These are phyloP conservation scores for Fulmarus glacialis DNA, from an alignment of 2,113 vertebrate species.

Conservation along the genomic window DNA sequence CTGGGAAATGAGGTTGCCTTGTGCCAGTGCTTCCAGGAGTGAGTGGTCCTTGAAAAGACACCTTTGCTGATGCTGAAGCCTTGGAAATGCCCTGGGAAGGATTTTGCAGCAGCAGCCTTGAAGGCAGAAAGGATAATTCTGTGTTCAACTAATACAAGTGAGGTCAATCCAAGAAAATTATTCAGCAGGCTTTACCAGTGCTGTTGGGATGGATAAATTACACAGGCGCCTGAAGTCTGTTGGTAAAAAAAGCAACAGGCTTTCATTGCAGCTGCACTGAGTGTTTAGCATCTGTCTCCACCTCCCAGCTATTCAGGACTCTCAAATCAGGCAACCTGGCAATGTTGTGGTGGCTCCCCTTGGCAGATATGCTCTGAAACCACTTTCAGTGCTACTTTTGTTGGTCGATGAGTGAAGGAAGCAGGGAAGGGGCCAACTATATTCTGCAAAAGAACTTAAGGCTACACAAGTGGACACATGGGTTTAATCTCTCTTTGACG, in stretches of 20 bases:
- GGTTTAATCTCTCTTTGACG: neutral
- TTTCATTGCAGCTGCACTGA: neutral
- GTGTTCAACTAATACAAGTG: neutral
- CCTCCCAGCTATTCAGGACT: neutral
- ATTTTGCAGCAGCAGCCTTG: neutral
- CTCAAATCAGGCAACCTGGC: neutral
- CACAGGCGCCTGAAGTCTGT: neutral
- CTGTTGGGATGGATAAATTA: neutral
- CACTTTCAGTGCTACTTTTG: neutral
- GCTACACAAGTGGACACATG: neutral
- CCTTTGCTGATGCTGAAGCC: neutral
- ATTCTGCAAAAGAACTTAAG: neutral
- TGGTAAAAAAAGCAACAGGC: neutral
- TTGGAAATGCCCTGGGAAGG: neutral
- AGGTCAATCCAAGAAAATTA: neutral
- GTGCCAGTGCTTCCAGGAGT: neutral
- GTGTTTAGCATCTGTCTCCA: neutral
- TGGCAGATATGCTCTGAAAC: neutral
- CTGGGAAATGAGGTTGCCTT: neutral
- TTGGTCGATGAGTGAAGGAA: fast-evolving
- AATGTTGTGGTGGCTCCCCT: neutral
- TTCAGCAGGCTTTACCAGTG: neutral
- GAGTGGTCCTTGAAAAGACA: neutral
- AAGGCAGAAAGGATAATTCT: neutral
- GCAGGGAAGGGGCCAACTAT: neutral